Evolutionary conservation across 1,140 invertebrate genomes (phyloP).

Genomic region (Leptinotarsa texana): DNA sequence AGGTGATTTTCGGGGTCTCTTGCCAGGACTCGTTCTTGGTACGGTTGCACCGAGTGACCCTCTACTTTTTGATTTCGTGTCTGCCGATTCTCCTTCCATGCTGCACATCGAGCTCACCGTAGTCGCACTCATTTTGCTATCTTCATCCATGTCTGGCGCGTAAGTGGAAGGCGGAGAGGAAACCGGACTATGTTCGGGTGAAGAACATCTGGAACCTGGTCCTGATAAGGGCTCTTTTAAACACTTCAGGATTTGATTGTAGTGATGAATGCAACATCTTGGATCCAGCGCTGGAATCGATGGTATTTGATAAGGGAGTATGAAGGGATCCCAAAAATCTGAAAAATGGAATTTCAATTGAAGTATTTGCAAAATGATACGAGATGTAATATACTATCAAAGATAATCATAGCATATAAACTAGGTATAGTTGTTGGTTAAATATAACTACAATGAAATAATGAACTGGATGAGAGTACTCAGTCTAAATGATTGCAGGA

Average conservation of each 20-base stretch:
- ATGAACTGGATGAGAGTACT: too few species aligned
- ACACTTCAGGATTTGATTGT: constrained; percentile 37
- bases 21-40: constrained; percentile 48
- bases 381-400: too few species aligned
- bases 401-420: too few species aligned
- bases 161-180: constrained; percentile 25
- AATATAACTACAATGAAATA: too few species aligned
- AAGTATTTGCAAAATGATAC: too few species aligned
- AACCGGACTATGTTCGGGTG: constrained; percentile 3
- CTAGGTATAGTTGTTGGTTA: too few species aligned
- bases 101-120: constrained; percentile 31
- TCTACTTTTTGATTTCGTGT: constrained; percentile 18
- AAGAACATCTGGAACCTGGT: not conserved
- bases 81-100: constrained; percentile 29
- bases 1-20: constrained; percentile 79
- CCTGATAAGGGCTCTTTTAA: not conserved
- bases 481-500: too few species aligned
- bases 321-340: constrained; percentile 60
- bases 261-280: constrained; percentile 51
- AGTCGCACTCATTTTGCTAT: constrained; percentile 42
- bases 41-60: constrained; percentile 39
- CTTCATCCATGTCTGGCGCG: constrained; percentile 37
- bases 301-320: constrained; percentile 77
- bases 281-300: constrained; percentile 63
- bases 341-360: constrained; percentile 15